Base-by-base conservation (phyloP, 2,797 vertebrate genomes). In the Chrysocyon brachyurus region DNA sequence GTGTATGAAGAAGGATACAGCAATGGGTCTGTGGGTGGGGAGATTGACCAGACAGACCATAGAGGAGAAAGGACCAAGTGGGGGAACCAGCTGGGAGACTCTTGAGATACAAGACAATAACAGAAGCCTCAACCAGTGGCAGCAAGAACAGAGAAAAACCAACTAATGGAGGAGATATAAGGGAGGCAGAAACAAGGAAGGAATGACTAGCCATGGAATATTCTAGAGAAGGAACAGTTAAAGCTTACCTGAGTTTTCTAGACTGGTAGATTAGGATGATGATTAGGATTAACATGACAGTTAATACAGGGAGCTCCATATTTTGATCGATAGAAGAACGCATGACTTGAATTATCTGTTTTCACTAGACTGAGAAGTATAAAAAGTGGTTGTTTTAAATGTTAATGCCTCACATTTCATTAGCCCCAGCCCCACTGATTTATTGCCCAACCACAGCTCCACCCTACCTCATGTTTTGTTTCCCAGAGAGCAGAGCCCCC, bases 391-490 rank as follows among this genome's bases (percentile, higher is more conserved):
- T 9, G 31, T 70, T 63, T 88, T 78, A 68, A 46, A 54, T 87
- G 94, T 89, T 92, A 91, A 79, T 93, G 84, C 77, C 57, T 84
- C 59, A 21, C 52, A 93, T 92, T 82, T 64, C 31, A 21, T 31
- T 70, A 52, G 31, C 59, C 72, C 21, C 12, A 84, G 49, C 68
- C 46, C 22, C 14, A 52, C 46, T 93, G 68, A 92, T 59, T 56
- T 26, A 26, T 64, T 77, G 54, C 68, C 81, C 79, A 95, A 54
- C 15, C n/a, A 66, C 61, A 82, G 26, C 52, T 66, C 63, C 36
- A 81, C 49, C 59, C 46, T 87, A 59, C 89, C 78, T 94, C 87
- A 68, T 72, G 94, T 77, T 92, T 97, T 94, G 59, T 87, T 93
- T 59, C 56, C n/a, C 70, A 63, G 93, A 88, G 82, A 90, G 36